Evolutionary conservation across 1,140 invertebrate species (phyloP).

Genomic region (Pseudachorutes palmiensis): DNA sequence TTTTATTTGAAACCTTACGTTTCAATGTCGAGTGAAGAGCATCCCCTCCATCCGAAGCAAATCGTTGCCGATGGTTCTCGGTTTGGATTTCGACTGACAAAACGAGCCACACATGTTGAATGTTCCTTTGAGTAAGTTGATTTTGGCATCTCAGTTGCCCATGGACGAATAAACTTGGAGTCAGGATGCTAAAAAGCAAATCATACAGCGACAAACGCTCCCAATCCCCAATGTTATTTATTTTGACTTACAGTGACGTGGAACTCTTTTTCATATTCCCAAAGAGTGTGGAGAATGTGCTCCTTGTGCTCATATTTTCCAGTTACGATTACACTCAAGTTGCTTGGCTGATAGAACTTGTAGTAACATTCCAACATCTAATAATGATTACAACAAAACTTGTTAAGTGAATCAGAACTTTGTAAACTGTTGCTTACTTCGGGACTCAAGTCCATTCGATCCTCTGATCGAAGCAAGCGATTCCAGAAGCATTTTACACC

Average conservation of each 20-base stretch:
- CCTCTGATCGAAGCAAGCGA: conserved; percentile 21
- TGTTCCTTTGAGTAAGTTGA: background rate
- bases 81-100: conserved; percentile 21
- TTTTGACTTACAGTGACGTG: conserved; percentile 17
- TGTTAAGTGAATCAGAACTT: background rate
- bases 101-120: conserved; percentile 13
- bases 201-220: background rate
- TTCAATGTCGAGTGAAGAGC: conserved; percentile 20
- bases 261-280: conserved; percentile 30
- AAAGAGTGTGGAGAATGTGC: conserved; percentile 23
- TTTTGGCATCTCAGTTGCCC: conserved; percentile 18
- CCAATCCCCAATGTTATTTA: background rate
- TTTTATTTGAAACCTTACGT: conserved; percentile 16
- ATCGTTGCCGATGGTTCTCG: conserved; percentile 22
- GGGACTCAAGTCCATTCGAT: background rate
- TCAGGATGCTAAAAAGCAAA: conserved; percentile 23
- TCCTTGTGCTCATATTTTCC: conserved; percentile 22
- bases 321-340: conserved; percentile 30
- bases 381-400: background rate
- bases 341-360: conserved; percentile 32
- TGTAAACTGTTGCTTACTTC: conserved; percentile 16
- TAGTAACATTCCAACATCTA: conserved; percentile 34
- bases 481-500: conserved; percentile 26
- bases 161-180: conserved; percentile 25
- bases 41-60: conserved; percentile 34